Evolutionary conservation across 2,797 vertebrate species (phyloP).

Genomic region (Odontamblyopus rebecca): DNA sequence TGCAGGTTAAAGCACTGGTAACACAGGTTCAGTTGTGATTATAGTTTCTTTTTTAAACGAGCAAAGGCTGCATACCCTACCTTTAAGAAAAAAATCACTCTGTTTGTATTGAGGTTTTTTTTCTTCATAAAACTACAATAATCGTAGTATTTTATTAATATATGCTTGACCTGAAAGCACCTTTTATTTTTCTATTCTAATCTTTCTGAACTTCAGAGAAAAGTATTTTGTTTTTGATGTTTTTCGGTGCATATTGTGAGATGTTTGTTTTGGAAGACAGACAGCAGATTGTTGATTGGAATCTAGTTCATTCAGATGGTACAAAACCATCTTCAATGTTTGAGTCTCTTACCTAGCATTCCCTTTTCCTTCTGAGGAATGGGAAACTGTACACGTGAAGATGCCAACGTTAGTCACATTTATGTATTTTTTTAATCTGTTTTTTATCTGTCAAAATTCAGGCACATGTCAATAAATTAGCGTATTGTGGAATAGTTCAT

Average conservation of each 20-base stretch:
- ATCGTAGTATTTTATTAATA: background rate
- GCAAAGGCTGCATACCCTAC: too few relatives aligned
- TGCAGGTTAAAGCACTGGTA: too few relatives aligned
- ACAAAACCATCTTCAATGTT: slow-evolving; percentile 52
- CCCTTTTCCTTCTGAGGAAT: slow-evolving; percentile 39
- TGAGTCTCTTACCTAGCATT: slow-evolving; percentile 47
- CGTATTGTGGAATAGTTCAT: background rate
- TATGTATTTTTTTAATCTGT: slow-evolving; percentile 13
- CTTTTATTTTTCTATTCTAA: slow-evolving; percentile 42
- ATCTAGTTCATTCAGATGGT: slow-evolving; percentile 45
- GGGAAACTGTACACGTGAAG: slow-evolving; percentile 51
- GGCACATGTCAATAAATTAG: slow-evolving; percentile 4
- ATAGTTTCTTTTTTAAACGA: too few relatives aligned
- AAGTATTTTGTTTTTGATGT: slow-evolving; percentile 49
- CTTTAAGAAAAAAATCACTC: background rate
- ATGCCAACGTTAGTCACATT: slow-evolving; percentile 53
- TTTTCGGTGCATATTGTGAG: slow-evolving; percentile 54
- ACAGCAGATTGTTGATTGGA: slow-evolving; percentile 52
- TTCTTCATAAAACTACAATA: background rate
- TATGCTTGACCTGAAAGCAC: slow-evolving; percentile 46
- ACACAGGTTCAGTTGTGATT: too few relatives aligned
- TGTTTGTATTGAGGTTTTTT: background rate
- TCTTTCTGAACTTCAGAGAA: slow-evolving; percentile 33
- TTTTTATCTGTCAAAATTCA: slow-evolving; percentile 3
- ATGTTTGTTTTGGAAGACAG: slow-evolving; percentile 42